A percentile compares a stretch with the other conserved stretches of the same genome.
Conservation (phyloP, 2,113 vertebrate species). For the Cromileptes altivelis region DNA sequence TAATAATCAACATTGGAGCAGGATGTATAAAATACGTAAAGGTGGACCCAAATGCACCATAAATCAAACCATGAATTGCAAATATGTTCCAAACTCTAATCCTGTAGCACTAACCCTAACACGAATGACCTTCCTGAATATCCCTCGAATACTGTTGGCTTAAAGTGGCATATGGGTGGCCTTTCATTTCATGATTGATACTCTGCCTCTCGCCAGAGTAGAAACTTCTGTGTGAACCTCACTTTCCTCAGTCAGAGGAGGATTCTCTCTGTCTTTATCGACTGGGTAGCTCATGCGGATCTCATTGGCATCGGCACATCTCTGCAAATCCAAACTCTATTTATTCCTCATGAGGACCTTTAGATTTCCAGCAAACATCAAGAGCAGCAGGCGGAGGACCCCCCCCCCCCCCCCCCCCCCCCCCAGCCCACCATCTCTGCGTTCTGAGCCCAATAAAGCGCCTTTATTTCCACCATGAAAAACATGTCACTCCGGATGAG, state of each 20-base stretch:
- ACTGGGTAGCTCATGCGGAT: slow-evolving; percentile 51
- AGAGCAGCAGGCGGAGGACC: slow-evolving; percentile 39
- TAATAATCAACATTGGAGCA: neutral
- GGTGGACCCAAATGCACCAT: neutral
- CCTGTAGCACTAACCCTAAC: neutral
- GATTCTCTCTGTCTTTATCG: slow-evolving; percentile 36
- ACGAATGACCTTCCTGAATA: slow-evolving; percentile 8
- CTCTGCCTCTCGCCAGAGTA: slow-evolving; percentile 11
- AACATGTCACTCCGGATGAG: slow-evolving; percentile 85
- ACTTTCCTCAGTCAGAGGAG: slow-evolving; percentile 36
- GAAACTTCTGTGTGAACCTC: slow-evolving; percentile 35
- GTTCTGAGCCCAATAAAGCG: slow-evolving; percentile 76
- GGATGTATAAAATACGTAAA: neutral
- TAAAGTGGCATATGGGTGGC: slow-evolving; percentile 25
- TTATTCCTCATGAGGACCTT: slow-evolving; percentile 76
- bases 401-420: neutral
- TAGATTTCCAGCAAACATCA: slow-evolving; percentile 61
- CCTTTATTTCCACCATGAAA: slow-evolving; percentile 83
- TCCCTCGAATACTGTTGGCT: slow-evolving; percentile 17
- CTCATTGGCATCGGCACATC: slow-evolving; percentile 54
- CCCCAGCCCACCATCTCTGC: slow-evolving; percentile 27
- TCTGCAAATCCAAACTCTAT: slow-evolving; percentile 63
- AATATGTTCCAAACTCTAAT: neutral
- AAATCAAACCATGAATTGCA: slow-evolving; percentile 5
- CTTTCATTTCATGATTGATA: slow-evolving; percentile 50